A percentile compares a stretch with the other conserved stretches of the same genome.
Evolutionary conservation across 2,113 vertebrate species (phyloP).

Genomic region (Sclerurus mexicanus): DNA sequence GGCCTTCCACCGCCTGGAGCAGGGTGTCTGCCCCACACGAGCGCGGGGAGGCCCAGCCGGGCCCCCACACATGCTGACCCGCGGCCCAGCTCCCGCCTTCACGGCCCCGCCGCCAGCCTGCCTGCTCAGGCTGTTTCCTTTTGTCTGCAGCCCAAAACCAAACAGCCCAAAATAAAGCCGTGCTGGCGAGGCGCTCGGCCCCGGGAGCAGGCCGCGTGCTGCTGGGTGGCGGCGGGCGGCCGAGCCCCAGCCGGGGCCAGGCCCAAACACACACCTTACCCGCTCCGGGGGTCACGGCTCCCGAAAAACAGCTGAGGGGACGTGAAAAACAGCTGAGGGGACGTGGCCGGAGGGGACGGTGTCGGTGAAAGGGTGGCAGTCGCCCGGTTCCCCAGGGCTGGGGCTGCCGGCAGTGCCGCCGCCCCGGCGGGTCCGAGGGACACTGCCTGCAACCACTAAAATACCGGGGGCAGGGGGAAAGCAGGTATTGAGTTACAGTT

Average conservation of each 20-base stretch:
- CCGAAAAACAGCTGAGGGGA: background rate
- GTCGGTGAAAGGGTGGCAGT: no score
- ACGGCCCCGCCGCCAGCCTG: constrained; percentile 25
- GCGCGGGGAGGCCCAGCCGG: background rate
- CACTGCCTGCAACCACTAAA: background rate
- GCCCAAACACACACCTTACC: background rate
- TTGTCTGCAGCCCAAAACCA: constrained; percentile 19
- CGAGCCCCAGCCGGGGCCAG: background rate
- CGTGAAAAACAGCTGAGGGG: background rate
- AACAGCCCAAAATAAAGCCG: constrained; percentile 13
- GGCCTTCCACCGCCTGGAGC: background rate
- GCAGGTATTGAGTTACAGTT: constrained; percentile 62
- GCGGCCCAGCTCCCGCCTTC: background rate
- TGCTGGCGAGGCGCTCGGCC: background rate
- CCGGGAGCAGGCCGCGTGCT: background rate
- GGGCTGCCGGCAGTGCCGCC: background rate
- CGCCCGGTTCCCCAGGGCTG: no score
- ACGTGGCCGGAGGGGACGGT: background rate
- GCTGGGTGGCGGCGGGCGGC: background rate
- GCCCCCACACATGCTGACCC: background rate
- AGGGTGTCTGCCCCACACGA: background rate
- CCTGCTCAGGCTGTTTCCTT: constrained; percentile 60
- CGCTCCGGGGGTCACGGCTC: background rate
- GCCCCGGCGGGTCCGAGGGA: background rate
- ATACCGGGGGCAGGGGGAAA: background rate